phyloP scores from a whole-genome alignment of 2,797 vertebrate species.

The Esox lucius region DNA sequence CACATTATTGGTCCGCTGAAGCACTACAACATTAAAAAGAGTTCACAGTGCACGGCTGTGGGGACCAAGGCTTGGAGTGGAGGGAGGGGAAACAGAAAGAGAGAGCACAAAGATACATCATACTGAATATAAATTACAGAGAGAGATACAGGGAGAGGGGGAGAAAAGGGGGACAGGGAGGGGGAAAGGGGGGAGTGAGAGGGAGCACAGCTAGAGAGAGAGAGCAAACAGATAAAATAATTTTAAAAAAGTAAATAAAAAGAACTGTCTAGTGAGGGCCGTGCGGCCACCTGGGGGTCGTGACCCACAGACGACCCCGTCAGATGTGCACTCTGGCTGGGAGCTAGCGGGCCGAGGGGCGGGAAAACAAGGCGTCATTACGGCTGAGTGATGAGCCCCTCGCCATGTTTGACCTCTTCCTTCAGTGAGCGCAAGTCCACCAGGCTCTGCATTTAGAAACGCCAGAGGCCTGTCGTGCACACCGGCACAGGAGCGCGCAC shows the following conservation, averaged over 20 bases:
- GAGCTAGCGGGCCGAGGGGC: slow-evolving; percentile 66
- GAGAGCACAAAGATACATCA: no score
- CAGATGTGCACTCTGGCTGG: slow-evolving; percentile 87
- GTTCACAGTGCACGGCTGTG: slow-evolving; percentile 70
- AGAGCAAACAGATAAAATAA: slow-evolving; percentile 38
- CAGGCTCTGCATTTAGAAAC: slow-evolving; percentile 60
- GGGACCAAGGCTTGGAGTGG: slow-evolving; percentile 73
- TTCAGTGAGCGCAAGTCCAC: slow-evolving; percentile 43
- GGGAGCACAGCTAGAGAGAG: slow-evolving; percentile 69
- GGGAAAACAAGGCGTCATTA: slow-evolving; percentile 86
- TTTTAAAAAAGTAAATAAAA: no score
- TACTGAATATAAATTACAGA: no score
- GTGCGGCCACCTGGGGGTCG: slow-evolving; percentile 88
- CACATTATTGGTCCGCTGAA: slow-evolving; percentile 5
- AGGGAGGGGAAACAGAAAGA: slow-evolving; percentile 72
- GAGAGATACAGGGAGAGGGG: slow-evolving; percentile 40
- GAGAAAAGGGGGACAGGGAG: slow-evolving; percentile 57
- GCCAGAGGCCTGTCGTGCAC: slow-evolving; percentile 56
- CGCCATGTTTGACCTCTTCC: slow-evolving; percentile 87
- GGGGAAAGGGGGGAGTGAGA: slow-evolving; percentile 46
- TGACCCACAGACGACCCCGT: slow-evolving; percentile 91
- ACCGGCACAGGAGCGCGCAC: slow-evolving; percentile 74
- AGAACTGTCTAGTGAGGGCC: slow-evolving; percentile 5
- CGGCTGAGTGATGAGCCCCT: slow-evolving; percentile 90
- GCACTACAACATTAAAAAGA: slow-evolving; percentile 17